Evolutionary conservation across 2,888 invertebrate species (phyloP).

Genomic region (Ditylenchus weischeri): DNA sequence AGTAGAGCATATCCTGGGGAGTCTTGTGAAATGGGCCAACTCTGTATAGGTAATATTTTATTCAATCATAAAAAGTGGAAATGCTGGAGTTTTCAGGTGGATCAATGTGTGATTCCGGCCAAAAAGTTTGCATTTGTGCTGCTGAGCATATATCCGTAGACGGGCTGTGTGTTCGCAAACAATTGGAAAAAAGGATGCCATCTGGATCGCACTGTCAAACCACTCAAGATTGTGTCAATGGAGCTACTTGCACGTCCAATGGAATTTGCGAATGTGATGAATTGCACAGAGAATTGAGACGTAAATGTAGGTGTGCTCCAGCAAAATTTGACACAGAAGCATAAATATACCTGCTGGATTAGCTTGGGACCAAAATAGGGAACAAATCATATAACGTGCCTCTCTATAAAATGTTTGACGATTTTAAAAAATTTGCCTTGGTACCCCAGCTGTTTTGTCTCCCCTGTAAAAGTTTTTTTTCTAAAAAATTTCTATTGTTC

Average conservation of each 20-base stretch:
- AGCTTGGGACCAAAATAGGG: too few relatives aligned
- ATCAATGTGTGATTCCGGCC: constrained; percentile 24
- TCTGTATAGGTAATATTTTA: constrained; percentile 36
- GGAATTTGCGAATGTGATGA: constrained; percentile 45
- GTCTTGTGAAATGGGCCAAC: constrained; percentile 41
- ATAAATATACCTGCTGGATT: too few relatives aligned
- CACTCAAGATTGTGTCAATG: constrained; percentile 44
- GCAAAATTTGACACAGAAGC: too few relatives aligned
- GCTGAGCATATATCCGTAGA: constrained; percentile 40
- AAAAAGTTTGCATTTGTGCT: constrained; percentile 45
- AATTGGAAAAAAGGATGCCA: constrained; percentile 4
- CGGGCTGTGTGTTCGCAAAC: constrained; percentile 44
- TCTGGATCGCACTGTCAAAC: constrained; percentile 43
- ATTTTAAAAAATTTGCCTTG: too few relatives aligned
- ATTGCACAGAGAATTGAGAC: constrained; percentile 40
- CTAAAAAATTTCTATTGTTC: too few relatives aligned
- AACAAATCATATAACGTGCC: too few relatives aligned
- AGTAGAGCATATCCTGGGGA: constrained; percentile 43
- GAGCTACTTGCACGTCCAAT: constrained; percentile 39
- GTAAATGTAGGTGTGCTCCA: too few relatives aligned
- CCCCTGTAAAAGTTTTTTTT: too few relatives aligned
- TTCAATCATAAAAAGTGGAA: too few relatives aligned
- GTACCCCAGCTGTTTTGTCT: too few relatives aligned
- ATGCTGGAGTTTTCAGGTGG: constrained; percentile 23
- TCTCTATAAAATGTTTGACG: too few relatives aligned